These are phyloP conservation scores for Trachythela sp. DNA, from an alignment of 64 coral and sea anemone species.

Conservation along the genomic window DNA sequence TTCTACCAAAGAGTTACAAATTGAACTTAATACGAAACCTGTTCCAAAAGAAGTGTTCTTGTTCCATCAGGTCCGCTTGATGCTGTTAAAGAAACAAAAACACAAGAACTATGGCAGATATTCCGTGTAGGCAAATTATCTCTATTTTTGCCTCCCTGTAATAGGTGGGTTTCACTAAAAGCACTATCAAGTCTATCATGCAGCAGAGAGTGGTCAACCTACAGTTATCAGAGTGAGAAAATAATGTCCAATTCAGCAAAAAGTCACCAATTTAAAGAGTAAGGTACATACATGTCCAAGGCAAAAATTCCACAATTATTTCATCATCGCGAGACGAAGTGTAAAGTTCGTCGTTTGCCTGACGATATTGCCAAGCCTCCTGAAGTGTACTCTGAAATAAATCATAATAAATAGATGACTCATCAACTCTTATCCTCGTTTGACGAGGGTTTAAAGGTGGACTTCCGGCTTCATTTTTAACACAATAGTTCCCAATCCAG, in stretches of 20 bases:
- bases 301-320: conserved; percentile 52
- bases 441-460: too few species aligned
- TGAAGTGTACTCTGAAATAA: conserved; percentile 61
- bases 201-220: not conserved
- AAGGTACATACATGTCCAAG: conserved; percentile 69
- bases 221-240: not conserved
- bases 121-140: too few species aligned
- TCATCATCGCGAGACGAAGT: conserved; percentile 34
- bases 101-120: not conserved
- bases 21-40: conserved; percentile 37
- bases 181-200: too few species aligned
- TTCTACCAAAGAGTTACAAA: not conserved
- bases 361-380: conserved; percentile 79
- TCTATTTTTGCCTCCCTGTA: too few species aligned
- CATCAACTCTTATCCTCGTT: too few species aligned
- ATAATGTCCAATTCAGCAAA: too few species aligned
- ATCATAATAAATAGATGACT: not conserved
- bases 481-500: too few species aligned
- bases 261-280: too few species aligned
- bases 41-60: conserved; percentile 57
- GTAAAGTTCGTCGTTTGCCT: conserved; percentile 55
- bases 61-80: conserved; percentile 68
- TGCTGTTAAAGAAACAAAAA: conserved; percentile 24
- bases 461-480: too few species aligned
- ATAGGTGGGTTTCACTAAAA: not conserved